Conservation (phyloP, 92 coral and sea anemone genomes). For the Hydrozoanthus gracilis region DNA sequence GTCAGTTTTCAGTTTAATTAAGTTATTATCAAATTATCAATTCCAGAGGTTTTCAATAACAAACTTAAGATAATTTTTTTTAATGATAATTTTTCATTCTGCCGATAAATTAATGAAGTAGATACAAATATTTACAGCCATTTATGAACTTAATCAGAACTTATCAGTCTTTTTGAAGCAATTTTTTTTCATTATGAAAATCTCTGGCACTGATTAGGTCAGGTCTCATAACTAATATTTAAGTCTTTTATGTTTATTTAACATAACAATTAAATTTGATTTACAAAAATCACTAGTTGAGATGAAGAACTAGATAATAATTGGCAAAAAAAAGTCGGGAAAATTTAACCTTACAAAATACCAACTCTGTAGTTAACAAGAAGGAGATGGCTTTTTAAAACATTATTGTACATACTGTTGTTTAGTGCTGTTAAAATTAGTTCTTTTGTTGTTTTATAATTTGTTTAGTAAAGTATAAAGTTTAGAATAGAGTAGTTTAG, state of each 20-base stretch:
- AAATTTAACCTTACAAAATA: no score
- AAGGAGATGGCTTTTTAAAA: no score
- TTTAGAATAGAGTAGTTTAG: no score
- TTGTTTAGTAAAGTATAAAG: no score
- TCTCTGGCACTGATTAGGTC: constrained; percentile 38
- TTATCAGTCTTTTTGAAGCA: background rate
- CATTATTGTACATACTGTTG: no score
- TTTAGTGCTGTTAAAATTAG: no score
- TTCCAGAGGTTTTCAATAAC: background rate
- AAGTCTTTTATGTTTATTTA: background rate
- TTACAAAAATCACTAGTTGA: no score
- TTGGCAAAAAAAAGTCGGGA: no score
- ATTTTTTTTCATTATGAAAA: background rate
- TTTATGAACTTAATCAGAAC: background rate
- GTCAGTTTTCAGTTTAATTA: background rate
- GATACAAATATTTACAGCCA: background rate
- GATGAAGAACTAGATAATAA: no score
- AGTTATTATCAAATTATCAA: background rate
- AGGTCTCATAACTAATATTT: background rate
- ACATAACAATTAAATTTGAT: background rate
- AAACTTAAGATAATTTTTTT: background rate
- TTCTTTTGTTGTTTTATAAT: no score
- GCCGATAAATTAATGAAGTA: background rate
- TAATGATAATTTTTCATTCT: background rate
- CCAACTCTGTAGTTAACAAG: no score